Percentiles rank a stretch among this genome's conserved stretches.
These are phyloP conservation scores for Enteromius trimaculatus DNA, from an alignment of 2,797 vertebrate genomes.

Conservation along the genomic window DNA sequence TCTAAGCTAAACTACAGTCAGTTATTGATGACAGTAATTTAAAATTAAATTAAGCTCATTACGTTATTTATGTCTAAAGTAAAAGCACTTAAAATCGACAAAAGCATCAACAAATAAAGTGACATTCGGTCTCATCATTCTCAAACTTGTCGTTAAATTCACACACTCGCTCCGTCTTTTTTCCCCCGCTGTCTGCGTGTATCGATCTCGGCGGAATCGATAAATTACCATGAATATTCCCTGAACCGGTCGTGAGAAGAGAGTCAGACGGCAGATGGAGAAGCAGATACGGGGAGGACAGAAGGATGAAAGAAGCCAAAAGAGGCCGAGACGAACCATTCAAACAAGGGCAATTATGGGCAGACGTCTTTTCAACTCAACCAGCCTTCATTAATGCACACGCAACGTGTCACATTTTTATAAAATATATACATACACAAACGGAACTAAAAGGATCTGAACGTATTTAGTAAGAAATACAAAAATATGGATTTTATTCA, in stretches of 20 bases:
- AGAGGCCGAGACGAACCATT: constrained; percentile 50
- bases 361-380: constrained; percentile 33
- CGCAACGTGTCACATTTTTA: not conserved
- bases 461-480: not conserved
- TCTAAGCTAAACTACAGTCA: not conserved
- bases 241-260: constrained; percentile 58
- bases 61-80: constrained; percentile 4
- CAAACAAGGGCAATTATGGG: constrained; percentile 38
- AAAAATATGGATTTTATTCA: constrained; percentile 2
- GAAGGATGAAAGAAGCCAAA: constrained; percentile 51
- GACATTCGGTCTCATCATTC: constrained; percentile 38
- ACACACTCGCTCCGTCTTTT: constrained; percentile 60
- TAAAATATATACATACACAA: not conserved
- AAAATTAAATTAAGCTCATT: not conserved
- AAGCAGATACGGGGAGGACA: constrained; percentile 56
- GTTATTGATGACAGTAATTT: not conserved
- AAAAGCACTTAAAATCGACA: constrained; percentile 26
- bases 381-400: constrained; percentile 3
- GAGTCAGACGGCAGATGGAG: constrained; percentile 63
- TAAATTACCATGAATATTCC: constrained; percentile 86
- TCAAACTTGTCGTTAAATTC: constrained; percentile 62
- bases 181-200: constrained; percentile 75
- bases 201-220: constrained; percentile 85
- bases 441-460: not conserved
- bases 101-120: constrained; percentile 23